Evolutionary conservation across 2,888 invertebrate genomes (phyloP).

Genomic region (Machimus atricapillus): DNA sequence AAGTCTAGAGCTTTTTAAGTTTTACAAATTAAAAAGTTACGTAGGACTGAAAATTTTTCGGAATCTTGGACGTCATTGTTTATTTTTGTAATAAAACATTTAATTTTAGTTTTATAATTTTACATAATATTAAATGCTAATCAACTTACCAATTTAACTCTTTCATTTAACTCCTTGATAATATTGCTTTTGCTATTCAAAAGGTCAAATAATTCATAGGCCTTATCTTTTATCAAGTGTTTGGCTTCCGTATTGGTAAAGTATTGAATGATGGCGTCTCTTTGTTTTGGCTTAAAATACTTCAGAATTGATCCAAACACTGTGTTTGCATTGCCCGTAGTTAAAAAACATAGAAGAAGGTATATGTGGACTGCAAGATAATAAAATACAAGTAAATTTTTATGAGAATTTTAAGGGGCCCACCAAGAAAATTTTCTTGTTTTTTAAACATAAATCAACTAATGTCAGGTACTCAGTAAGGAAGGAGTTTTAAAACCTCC

Average conservation of each 20-base stretch:
- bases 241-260: slow-evolving; percentile 2
- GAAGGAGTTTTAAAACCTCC: no score
- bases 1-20: not conserved
- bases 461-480: no score
- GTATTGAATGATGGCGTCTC: slow-evolving; percentile 21
- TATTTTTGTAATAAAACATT: no score
- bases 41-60: no score
- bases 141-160: slow-evolving; percentile 16
- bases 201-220: not conserved
- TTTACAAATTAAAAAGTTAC: no score
- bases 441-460: no score
- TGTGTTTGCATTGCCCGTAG: not conserved
- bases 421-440: no score
- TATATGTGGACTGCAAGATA: slow-evolving; percentile 32
- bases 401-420: no score
- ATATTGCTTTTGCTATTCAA: not conserved
- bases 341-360: slow-evolving; percentile 37
- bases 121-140: no score
- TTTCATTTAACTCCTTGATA: slow-evolving; percentile 36
- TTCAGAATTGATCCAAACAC: slow-evolving; percentile 15
- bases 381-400: not conserved
- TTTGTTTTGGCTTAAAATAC: not conserved
- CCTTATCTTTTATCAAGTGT: not conserved
- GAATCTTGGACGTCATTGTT: no score
- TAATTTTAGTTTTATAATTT: no score